A percentile compares a stretch with the other conserved stretches of the same genome.
phyloP scores from a whole-genome alignment of 2,113 vertebrate species.

The Lepisosteus oculatus region DNA sequence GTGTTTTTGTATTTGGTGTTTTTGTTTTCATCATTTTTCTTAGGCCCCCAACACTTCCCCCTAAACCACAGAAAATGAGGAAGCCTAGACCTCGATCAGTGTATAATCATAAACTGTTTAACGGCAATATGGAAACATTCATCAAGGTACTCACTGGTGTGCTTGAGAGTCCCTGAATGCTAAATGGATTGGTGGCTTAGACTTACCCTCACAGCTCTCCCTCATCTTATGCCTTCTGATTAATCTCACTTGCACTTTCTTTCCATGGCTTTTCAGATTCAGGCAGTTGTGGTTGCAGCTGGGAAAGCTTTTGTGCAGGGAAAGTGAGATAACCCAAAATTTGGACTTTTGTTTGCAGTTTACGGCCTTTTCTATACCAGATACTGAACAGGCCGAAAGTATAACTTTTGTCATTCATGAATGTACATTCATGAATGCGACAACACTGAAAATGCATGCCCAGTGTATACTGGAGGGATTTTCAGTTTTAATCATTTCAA shows the following conservation, averaged over 20 bases:
- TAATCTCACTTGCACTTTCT: constrained; percentile 46
- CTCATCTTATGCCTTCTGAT: constrained; percentile 40
- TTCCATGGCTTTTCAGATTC: constrained; percentile 38
- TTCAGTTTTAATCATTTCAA: too few relatives aligned
- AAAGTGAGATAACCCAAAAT: neutral
- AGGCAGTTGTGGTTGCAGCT: constrained; percentile 16
- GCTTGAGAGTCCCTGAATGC: constrained; percentile 64
- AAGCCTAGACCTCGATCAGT: constrained; percentile 96
- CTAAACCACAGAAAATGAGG: constrained; percentile 99
- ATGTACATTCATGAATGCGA: neutral
- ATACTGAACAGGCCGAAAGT: too few relatives aligned
- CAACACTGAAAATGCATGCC: neutral
- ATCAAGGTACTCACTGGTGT: constrained; percentile 89
- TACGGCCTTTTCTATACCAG: too few relatives aligned
- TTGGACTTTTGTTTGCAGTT: too few relatives aligned
- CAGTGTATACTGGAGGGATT: too few relatives aligned
- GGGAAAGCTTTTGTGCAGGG: constrained; percentile 21
- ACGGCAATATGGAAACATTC: constrained; percentile 98
- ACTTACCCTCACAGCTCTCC: constrained; percentile 44
- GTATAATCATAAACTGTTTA: constrained; percentile 99
- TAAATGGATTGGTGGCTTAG: constrained; percentile 68
- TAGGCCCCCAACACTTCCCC: constrained; percentile 97
- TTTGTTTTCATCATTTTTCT: constrained; percentile 67
- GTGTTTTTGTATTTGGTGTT: constrained; percentile 63
- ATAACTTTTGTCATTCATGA: too few relatives aligned